phyloP scores from a whole-genome alignment of 37 sponge, comb jelly and placozoan species.

The Mnemiopsis leidyi region DNA sequence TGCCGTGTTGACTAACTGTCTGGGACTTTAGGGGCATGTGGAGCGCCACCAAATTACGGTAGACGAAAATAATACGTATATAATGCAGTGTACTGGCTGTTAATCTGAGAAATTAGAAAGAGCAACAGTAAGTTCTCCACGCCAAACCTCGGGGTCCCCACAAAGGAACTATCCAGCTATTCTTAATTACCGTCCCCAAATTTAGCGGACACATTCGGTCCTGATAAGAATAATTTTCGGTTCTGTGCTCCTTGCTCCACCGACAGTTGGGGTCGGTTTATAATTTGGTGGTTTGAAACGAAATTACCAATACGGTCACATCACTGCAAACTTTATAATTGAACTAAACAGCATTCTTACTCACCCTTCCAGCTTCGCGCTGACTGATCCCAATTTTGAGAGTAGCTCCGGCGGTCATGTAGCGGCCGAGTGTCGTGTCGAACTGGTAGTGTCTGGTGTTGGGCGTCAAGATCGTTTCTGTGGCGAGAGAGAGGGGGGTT shows the following conservation, averaged over 20 bases:
- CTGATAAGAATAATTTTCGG: neutral
- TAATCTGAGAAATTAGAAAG: neutral
- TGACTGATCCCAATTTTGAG: neutral
- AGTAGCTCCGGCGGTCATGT: neutral
- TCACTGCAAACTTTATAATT: neutral
- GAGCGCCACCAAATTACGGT: neutral
- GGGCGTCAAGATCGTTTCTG: conserved; percentile 1
- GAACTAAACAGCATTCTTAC: too few species aligned
- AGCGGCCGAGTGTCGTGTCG: neutral
- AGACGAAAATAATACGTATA: neutral
- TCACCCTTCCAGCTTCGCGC: neutral
- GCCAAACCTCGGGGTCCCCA: neutral
- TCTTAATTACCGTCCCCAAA: neutral
- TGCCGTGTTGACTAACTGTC: neutral
- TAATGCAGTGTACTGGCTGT: neutral
- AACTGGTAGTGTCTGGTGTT: conserved; percentile 21
- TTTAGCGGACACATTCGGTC: neutral
- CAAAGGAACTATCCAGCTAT: neutral
- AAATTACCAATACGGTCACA: neutral
- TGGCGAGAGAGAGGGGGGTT: too few species aligned
- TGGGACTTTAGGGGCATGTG: neutral
- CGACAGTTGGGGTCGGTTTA: neutral
- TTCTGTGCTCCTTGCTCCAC: neutral
- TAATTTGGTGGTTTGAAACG: neutral
- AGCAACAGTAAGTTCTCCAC: neutral